These are phyloP conservation scores for Vultur gryphus DNA, from an alignment of 2,797 vertebrate genomes.

Conservation along the genomic window DNA sequence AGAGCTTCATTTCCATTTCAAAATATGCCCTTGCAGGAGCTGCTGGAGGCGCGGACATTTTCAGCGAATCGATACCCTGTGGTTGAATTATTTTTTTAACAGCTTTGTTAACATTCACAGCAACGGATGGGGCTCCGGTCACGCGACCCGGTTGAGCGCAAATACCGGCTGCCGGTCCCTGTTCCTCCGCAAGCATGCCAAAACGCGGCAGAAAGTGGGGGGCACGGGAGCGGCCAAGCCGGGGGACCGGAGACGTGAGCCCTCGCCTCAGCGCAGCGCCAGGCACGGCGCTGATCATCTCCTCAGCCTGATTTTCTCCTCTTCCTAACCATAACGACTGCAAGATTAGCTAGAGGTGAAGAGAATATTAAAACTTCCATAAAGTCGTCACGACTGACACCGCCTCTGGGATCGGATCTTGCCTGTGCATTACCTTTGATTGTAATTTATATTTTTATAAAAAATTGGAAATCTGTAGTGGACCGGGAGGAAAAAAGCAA, in stretches of 20 bases:
- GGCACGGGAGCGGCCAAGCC: fast-evolving
- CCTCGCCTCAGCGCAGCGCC: neutral
- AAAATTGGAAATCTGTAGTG: neutral
- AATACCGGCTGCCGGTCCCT: neutral
- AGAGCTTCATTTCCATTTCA: constrained; percentile 53
- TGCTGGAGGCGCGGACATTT: neutral
- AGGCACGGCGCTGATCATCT: fast-evolving
- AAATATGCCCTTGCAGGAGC: neutral
- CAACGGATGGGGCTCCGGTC: neutral
- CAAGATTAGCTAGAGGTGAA: constrained; percentile 23
- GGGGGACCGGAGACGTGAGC: fast-evolving
- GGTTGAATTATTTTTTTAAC: neutral
- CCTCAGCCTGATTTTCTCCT: neutral
- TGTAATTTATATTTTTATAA: neutral
- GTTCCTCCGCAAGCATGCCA: neutral
- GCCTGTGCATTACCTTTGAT: neutral
- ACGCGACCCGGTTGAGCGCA: fast-evolving
- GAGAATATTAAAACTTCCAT: constrained; percentile 40
- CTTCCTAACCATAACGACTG: neutral
- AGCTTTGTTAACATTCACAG: neutral
- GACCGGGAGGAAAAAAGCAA: neutral
- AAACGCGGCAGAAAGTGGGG: neutral
- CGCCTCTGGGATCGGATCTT: neutral
- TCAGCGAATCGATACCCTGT: neutral
- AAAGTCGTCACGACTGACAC: neutral